These are phyloP conservation scores for Magallana angulata DNA, from an alignment of 1,140 invertebrate genomes.

Conservation along the genomic window DNA sequence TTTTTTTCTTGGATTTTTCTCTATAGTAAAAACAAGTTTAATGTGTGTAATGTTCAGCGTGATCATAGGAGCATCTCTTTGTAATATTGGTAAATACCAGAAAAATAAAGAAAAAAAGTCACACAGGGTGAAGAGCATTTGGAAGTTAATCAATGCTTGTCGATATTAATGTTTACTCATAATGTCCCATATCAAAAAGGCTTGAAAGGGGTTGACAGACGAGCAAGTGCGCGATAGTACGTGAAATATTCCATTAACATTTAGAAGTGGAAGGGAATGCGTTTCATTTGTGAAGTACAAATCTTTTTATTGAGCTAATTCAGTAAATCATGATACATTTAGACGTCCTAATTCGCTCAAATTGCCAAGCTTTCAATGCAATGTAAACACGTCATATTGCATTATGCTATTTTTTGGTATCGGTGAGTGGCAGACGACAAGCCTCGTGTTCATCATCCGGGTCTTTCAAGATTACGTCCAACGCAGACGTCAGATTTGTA, in stretches of 20 bases:
- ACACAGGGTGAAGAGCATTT: not conserved
- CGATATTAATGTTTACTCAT: conserved; percentile 25
- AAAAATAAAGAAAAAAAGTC: not conserved
- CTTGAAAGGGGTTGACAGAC: conserved; percentile 11
- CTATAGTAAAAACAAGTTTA: too few relatives aligned
- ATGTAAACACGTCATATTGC: not conserved
- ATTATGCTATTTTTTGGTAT: not conserved
- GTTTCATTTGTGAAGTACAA: conserved; percentile 12
- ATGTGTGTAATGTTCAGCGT: not conserved
- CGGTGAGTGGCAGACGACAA: not conserved
- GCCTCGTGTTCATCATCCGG: not conserved
- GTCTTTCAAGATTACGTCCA: too few relatives aligned
- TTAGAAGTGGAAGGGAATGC: not conserved
- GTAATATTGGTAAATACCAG: not conserved
- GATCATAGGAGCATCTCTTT: not conserved
- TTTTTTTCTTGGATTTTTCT: too few relatives aligned
- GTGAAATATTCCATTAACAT: conserved; percentile 31
- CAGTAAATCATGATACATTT: conserved; percentile 28
- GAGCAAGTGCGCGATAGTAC: conserved; percentile 9
- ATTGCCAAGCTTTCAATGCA: not conserved
- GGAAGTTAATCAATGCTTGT: not conserved
- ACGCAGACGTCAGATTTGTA: too few relatives aligned
- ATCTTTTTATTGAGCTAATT: conserved; percentile 32
- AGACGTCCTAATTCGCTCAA: not conserved
- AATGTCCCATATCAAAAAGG: conserved; percentile 10